Base-by-base conservation (phyloP, 2,888 invertebrate species). In the Pharmacophagus antenor region DNA sequence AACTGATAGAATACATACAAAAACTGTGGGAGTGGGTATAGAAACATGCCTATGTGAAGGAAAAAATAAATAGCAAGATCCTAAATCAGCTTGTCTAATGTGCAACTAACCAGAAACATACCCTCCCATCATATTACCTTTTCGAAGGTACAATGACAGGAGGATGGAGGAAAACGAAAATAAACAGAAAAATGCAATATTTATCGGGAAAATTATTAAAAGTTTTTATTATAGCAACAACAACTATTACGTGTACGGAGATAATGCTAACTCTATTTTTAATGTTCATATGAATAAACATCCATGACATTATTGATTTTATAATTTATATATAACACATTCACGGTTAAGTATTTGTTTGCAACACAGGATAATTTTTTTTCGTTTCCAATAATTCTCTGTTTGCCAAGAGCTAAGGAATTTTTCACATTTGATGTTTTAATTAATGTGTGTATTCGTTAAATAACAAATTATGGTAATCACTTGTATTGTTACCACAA, bases 191-290 rank as follows among this genome's bases (percentile, higher is more conserved):
- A 64, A 54, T 85, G 15, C 72, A 76, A 15, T 80, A 67, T 42
- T 63, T 84, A 41, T 67, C 77, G 10, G 81, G 85, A 65, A 77
- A 72, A 61, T 48, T 81, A 15, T 67, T 86, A 51, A 79, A 80
- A 62, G 72, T 71, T 10, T 79, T 80, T 57, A 63, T 88, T 7
- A 60, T 85, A 2, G 73, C 79, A 1, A 83, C 84, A 0, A 73
- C 85, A 47, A 76, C 83, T 10, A 67, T 86, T 41, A 81, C 85
- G 1, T 78, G 82, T 61, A 77, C 77, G 49, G 86, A 87, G 69
- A 80, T 85, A 44, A 69, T 78, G 41, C 62, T 85, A 62, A 79
- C 82, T 0, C 37, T 85, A 41, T 21, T 84, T 50, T 49, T 88
- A 42, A 56, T 87, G 46, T 52, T 84, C 22, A 57, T 83, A 0